Conservation (phyloP, 2,888 invertebrate genomes). For the Spisula subtruncata region DNA sequence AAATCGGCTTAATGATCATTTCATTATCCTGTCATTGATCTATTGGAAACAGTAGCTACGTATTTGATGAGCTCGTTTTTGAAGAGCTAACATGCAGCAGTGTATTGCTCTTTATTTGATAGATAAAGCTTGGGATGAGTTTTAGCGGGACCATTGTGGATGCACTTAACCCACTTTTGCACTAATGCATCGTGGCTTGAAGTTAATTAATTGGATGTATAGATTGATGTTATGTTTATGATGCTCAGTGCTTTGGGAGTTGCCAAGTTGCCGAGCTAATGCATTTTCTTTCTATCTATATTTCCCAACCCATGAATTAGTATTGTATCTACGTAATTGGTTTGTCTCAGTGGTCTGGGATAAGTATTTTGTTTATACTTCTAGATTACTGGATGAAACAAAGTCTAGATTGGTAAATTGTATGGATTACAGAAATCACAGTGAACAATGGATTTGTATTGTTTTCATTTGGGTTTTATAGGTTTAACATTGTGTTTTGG, state of each 20-base stretch:
- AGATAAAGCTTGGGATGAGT: background rate
- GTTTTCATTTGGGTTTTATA: too few species aligned
- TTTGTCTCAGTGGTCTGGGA: background rate
- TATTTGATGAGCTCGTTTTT: background rate
- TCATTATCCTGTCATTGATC: background rate
- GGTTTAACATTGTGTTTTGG: too few species aligned
- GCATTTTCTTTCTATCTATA: constrained; percentile 20
- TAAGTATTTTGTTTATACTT: constrained; percentile 16
- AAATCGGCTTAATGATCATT: background rate
- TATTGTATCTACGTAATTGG: constrained; percentile 25
- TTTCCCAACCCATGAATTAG: constrained; percentile 18
- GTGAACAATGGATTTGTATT: too few species aligned
- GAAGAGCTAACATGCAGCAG: background rate
- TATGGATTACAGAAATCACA: too few species aligned
- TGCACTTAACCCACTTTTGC: constrained; percentile 26
- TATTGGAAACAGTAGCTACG: background rate
- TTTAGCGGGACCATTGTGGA: background rate
- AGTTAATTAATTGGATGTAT: constrained; percentile 22
- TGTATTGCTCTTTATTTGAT: background rate
- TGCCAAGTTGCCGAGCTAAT: background rate
- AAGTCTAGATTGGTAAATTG: background rate
- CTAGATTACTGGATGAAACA: background rate
- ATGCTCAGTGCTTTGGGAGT: constrained; percentile 16
- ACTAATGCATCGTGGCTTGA: constrained; percentile 1
- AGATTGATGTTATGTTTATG: constrained; percentile 23